Base-by-base conservation (phyloP, 2,113 vertebrate species). In the Petroica traversi region DNA sequence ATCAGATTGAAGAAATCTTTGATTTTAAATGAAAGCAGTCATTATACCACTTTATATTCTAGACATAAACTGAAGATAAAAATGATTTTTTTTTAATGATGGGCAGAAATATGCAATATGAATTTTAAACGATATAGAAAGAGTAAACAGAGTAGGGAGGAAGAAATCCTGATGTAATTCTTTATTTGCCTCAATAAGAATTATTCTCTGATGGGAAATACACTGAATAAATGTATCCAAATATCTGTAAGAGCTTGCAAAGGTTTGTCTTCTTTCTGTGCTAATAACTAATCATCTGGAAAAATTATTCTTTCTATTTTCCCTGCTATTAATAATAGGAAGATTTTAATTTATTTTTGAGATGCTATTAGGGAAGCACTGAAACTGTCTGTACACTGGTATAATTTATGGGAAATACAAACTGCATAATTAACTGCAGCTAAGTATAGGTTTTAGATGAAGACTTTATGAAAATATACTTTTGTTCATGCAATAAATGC, bases 111-210 rank as follows among this genome's bases (percentile, higher is more conserved):
- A 45, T 10, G 41, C 5, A 49, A 45, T n/a, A 79, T 26, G 2
- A 3, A 49, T 76, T 93, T 80, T 28, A 78, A 89, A 67, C 2
- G 45, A 18, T 43, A 40, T 0, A n/a, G 5, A 45, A 4, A 19
- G 4, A 54, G 7, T 29, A 57, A 81, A 54, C 1, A 29, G 28
- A 22, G 3, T 3, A 25, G 3, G 2, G 7, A 72, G 10, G 2
- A 72, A 81, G 23, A 46, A 17, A 77, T 85, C 9, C 6, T 92
- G 10, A 22, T 24, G 3, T 49, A 85, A 49, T 77, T 40, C 2
- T 43, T 49, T 52, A 55, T 85, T 72, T 93, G 4, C 2, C 22
- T 85, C 11, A 52, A 64, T 23, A 72, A 55, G 2, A 63, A 59
- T 19, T 79, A 55, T 43, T 19, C 6, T 59, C 15, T 69, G 12